Evolutionary conservation across 2,888 invertebrate species (phyloP).

Genomic region (Pantelozetes paolii): DNA sequence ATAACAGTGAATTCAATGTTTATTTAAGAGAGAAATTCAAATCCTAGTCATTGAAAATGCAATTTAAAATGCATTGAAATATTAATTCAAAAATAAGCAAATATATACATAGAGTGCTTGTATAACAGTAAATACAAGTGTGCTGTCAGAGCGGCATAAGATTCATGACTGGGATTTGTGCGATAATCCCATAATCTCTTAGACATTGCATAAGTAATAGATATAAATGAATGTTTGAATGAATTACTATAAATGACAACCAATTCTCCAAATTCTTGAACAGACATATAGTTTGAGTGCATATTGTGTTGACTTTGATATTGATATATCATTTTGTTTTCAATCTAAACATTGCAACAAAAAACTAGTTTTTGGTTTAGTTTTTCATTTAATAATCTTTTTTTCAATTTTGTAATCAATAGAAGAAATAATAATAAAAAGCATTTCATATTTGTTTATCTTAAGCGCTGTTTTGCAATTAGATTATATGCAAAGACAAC

Average conservation of each 20-base stretch:
- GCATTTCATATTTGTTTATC: background rate
- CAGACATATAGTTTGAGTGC: background rate
- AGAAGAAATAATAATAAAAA: background rate
- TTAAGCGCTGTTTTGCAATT: background rate
- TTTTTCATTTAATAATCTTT: background rate
- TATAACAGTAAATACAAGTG: background rate
- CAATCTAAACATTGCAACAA: background rate
- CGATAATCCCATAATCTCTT: constrained; percentile 28
- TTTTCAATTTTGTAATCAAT: background rate
- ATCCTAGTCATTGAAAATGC: constrained; percentile 21
- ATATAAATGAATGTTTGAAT: constrained; percentile 14
- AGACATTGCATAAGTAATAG: constrained; percentile 30
- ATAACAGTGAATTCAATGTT: background rate
- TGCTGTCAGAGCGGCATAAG: background rate
- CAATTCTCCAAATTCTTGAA: background rate
- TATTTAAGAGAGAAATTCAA: background rate
- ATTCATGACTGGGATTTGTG: constrained; percentile 28
- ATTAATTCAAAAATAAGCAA: background rate
- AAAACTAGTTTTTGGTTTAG: background rate
- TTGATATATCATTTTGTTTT: background rate
- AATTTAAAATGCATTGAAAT: background rate
- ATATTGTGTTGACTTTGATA: background rate
- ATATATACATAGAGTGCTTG: background rate
- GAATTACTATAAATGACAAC: constrained; percentile 11
- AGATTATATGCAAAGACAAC: background rate